phyloP scores from a whole-genome alignment of 2,888 invertebrate genomes.

The Polymixis lichenea region DNA sequence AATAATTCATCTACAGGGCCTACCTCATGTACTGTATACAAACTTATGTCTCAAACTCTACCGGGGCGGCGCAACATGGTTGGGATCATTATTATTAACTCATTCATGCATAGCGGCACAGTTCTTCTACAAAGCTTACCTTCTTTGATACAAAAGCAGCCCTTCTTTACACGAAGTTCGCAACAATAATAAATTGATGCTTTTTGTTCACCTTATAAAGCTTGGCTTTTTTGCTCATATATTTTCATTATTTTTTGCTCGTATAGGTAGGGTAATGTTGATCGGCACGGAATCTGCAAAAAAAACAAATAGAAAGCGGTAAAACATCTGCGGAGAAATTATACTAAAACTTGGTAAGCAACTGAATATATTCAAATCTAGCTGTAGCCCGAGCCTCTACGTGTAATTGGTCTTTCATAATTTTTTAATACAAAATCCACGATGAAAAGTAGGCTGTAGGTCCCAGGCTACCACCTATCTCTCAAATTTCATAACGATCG shows the following conservation, averaged over 20 bases:
- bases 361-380: neutral
- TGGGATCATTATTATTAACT: neutral
- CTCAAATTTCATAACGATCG: neutral
- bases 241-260: too few relatives aligned
- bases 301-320: neutral
- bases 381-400: too few relatives aligned
- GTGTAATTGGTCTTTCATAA: too few relatives aligned
- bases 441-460: too few relatives aligned
- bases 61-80: neutral
- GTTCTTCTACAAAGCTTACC: neutral
- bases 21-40: neutral
- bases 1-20: too few relatives aligned
- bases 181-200: neutral
- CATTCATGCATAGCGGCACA: neutral
- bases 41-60: neutral
- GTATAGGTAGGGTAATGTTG: neutral
- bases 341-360: neutral
- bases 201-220: constrained; percentile 2
- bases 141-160: neutral
- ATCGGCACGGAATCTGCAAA: neutral
- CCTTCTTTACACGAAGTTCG: neutral
- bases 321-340: neutral
- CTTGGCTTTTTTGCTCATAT: neutral
- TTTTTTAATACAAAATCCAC: too few relatives aligned
- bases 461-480: too few relatives aligned